Conservation (phyloP, 2,113 vertebrate genomes). For the Trogon surrucura region DNA sequence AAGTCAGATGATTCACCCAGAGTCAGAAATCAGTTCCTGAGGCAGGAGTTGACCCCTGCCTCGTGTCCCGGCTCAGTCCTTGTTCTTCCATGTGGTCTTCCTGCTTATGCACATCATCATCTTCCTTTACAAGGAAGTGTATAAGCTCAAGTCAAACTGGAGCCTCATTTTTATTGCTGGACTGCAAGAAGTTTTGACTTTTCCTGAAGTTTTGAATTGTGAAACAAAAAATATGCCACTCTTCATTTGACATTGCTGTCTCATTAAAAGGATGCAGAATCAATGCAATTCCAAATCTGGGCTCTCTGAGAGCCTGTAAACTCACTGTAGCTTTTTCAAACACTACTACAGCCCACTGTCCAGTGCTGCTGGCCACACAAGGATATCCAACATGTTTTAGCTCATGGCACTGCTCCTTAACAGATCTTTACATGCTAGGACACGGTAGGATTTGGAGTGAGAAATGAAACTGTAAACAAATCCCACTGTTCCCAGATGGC, state of each 20-base stretch:
- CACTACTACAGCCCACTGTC: neutral
- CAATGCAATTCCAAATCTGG: neutral
- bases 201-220: neutral
- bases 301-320: neutral
- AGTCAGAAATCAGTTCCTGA: neutral
- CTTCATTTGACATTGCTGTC: neutral
- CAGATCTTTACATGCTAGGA: conserved; percentile 4
- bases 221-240: neutral
- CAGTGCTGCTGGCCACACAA: neutral
- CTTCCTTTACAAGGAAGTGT: neutral
- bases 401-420: neutral
- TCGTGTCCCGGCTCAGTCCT: neutral
- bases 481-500: conserved; percentile 62
- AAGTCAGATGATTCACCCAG: neutral
- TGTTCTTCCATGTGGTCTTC: neutral
- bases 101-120: neutral
- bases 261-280: neutral
- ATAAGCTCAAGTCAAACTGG: neutral
- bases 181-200: neutral
- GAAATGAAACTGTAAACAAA: conserved; percentile 37
- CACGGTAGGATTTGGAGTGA: neutral
- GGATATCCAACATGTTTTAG: neutral
- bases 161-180: neutral
- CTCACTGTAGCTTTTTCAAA: neutral
- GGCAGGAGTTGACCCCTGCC: neutral